phyloP scores from a whole-genome alignment of 2,888 invertebrate species.

The Augochlorella aurata region DNA sequence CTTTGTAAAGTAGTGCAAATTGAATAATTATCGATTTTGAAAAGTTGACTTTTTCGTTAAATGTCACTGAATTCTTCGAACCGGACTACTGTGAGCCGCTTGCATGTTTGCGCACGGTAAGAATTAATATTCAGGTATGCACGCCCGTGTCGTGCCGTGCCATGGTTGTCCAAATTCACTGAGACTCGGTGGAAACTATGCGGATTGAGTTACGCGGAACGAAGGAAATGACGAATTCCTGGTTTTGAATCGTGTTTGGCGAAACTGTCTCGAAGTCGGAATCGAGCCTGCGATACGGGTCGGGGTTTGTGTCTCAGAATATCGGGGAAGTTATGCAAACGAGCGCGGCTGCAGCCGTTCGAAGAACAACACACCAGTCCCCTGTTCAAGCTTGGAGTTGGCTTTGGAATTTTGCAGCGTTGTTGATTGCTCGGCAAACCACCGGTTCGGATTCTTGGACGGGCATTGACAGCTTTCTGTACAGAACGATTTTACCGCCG shows the following conservation, averaged over 20 bases:
- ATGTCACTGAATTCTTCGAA: not conserved
- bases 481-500: not conserved
- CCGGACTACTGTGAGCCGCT: not conserved
- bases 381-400: not conserved
- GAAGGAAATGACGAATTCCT: slow-evolving; percentile 34
- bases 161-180: not conserved
- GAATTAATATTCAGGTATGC: slow-evolving; percentile 26
- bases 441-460: not conserved
- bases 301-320: not conserved
- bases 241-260: slow-evolving; percentile 9
- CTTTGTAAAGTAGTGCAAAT: too few relatives aligned
- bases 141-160: not conserved
- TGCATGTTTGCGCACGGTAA: slow-evolving; percentile 5
- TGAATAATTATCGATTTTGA: too few relatives aligned
- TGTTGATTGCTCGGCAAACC: not conserved
- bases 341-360: not conserved
- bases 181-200: slow-evolving; percentile 9
- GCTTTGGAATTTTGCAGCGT: not conserved
- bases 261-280: slow-evolving; percentile 18
- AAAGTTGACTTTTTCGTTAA: not conserved
- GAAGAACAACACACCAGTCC: not conserved
- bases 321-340: slow-evolving; percentile 20
- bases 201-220: slow-evolving; percentile 33
- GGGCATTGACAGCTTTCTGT: not conserved
- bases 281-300: slow-evolving; percentile 3